A percentile compares a stretch with the other conserved stretches of the same genome.
Evolutionary conservation across 37 sponge, comb jelly and placozoan species (phyloP).

Genomic region (Dysidea cf. avara): DNA sequence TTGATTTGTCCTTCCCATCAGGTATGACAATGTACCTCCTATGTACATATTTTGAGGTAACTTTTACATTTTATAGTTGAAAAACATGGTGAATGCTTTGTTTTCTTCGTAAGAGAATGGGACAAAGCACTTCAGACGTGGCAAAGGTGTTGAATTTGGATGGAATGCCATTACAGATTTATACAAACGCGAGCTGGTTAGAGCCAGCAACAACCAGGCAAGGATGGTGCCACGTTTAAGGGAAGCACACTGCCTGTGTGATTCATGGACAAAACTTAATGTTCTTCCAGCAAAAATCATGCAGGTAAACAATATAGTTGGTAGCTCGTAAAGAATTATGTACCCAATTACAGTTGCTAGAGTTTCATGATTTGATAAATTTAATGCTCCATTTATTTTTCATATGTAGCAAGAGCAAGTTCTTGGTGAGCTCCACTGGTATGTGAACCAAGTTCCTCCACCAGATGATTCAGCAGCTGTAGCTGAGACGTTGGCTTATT

Average conservation of each 20-base stretch:
- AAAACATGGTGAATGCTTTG: no score
- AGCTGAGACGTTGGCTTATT: neutral
- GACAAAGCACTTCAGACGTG: neutral
- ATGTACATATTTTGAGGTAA: neutral
- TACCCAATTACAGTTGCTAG: no score
- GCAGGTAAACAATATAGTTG: constrained; percentile 3
- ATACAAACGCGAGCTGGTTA: neutral
- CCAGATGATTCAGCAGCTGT: constrained; percentile 6
- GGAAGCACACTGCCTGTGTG: neutral
- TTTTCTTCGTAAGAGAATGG: neutral
- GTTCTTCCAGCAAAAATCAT: constrained; percentile 13
- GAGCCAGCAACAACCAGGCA: neutral
- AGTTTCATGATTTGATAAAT: no score
- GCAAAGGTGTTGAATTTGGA: neutral
- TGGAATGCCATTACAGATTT: constrained; percentile 1
- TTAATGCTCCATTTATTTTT: neutral
- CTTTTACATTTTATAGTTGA: constrained; percentile 5
- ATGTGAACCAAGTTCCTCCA: neutral
- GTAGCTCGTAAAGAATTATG: no score
- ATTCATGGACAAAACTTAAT: constrained; percentile 16
- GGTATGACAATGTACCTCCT: no score
- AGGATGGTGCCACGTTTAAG: neutral
- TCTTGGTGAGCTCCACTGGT: constrained; percentile 23
- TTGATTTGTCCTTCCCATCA: no score
- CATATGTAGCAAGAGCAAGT: constrained; percentile 30